phyloP scores from a whole-genome alignment of 2,888 invertebrate species.

The Eupithecia subfuscata region DNA sequence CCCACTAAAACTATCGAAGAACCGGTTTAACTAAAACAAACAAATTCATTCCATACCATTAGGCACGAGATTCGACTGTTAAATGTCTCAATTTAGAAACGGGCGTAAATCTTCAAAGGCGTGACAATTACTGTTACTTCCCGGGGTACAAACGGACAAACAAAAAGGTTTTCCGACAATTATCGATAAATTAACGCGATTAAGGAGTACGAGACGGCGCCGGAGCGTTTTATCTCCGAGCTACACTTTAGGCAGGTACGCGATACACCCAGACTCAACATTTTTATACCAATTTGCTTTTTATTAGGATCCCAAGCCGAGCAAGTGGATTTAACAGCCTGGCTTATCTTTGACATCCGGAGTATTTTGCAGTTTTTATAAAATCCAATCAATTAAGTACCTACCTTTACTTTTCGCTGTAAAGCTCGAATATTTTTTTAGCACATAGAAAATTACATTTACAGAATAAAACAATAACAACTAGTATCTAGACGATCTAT shows the following conservation, averaged over 20 bases:
- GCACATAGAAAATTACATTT: too few species aligned
- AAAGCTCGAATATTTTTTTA: too few species aligned
- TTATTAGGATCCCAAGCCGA: conserved; percentile 65
- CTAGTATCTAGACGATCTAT: too few species aligned
- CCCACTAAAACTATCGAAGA: conserved; percentile 69
- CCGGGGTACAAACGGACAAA: conserved; percentile 76
- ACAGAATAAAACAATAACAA: too few species aligned
- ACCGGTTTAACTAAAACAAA: conserved; percentile 79
- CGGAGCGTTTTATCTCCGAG: conserved; percentile 78
- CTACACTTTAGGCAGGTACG: conserved; percentile 82
- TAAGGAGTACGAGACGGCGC: conserved; percentile 82
- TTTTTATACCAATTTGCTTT: conserved; percentile 79
- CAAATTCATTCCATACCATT: conserved; percentile 84
- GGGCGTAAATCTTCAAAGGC: conserved; percentile 84
- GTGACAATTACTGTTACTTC: conserved; percentile 84
- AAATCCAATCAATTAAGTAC: background rate
- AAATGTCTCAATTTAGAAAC: conserved; percentile 84
- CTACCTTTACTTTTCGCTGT: too few species aligned
- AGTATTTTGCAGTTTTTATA: conserved; percentile 16
- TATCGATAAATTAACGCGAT: conserved; percentile 85
- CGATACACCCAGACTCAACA: conserved; percentile 71
- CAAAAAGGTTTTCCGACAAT: conserved; percentile 84
- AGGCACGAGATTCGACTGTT: conserved; percentile 82
- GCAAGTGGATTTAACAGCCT: conserved; percentile 35
- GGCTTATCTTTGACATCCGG: conserved; percentile 18